phyloP scores from a whole-genome alignment of 2,888 invertebrate genomes.

The Laothoe populi region DNA sequence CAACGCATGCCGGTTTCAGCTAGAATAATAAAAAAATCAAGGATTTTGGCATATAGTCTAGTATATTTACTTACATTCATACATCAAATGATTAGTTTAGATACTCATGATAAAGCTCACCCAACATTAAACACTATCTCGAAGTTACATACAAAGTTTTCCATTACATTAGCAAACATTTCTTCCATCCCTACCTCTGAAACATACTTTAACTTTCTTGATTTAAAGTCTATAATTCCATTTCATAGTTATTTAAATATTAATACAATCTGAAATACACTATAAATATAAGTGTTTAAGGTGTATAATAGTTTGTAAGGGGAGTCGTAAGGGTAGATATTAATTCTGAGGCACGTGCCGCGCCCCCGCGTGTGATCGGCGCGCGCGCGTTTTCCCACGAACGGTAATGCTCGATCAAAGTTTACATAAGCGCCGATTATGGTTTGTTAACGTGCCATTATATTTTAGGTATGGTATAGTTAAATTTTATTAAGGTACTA shows the following conservation, averaged over 20 bases:
- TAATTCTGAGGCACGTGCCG: slow-evolving; percentile 53
- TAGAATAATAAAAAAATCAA: too few species aligned
- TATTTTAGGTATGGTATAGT: background rate
- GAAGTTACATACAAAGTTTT: slow-evolving; percentile 11
- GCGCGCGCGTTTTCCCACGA: slow-evolving; percentile 63
- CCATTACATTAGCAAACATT: background rate
- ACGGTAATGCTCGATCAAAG: slow-evolving; percentile 10
- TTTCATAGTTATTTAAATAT: background rate
- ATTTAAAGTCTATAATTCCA: background rate
- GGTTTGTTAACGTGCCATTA: background rate
- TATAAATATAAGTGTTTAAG: background rate
- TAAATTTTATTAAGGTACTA: background rate
- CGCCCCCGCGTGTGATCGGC: slow-evolving; percentile 59
- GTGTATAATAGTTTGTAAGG: background rate
- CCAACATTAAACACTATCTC: slow-evolving; percentile 16
- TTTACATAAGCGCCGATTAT: background rate
- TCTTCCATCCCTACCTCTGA: background rate
- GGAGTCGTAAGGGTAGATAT: slow-evolving; percentile 14
- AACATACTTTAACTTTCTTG: background rate
- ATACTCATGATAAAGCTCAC: slow-evolving; percentile 1
- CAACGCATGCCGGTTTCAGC: too few species aligned
- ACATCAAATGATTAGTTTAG: slow-evolving; percentile 1
- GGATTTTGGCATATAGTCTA: background rate
- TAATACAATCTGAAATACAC: background rate
- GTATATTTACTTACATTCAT: background rate